Evolutionary conservation across 2,113 vertebrate species (phyloP), one percentile per base, ranked within the genome.

Genomic region (Bos indicus): DNA sequence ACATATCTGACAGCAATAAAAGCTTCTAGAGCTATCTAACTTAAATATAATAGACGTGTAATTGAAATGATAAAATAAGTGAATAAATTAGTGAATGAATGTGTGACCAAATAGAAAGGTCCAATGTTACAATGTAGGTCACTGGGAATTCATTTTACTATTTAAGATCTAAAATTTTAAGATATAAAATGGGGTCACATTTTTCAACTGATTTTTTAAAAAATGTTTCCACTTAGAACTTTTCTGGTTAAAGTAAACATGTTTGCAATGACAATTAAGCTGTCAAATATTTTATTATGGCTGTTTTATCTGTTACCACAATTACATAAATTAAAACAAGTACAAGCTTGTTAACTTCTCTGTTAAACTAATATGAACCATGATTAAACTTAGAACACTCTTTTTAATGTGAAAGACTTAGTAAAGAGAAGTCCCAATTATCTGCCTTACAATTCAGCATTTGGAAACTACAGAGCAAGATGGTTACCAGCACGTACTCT

Each of bases 121-220:
- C 26, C 86, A 40, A 40, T 14, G 36, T 7, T 48, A 60, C 7
- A 71, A 1, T 57, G 3, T 33, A 54, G 46, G 30, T 78, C 21
- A 64, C 2, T 84, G 30, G 46, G 16, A 94, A 88, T 40, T 2
- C 19, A 59, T 74, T 71, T 83, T 46, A 36, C 82, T n/a, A 7
- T 54, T 64, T 46, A 82, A 74, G 40, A 19, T 43, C 40, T 6
- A 25, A 74, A 74, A 74, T 6, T 52, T 64, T 40, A 77, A 74
- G 36, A 17, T 40, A 40, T 23, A 40, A 74, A 74, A 74, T 0
- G 51, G n/a, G 64, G 13, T 89, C 36, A 48, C 14, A 3, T 26
- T 91, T 96, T 94, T 77, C n/a, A 82, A 92, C 3, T 36, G 21
- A 74, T 51, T 96, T 96, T 90, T 91, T 48, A 17, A 62, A 94